phyloP scores from a whole-genome alignment of 1,140 invertebrate species.

The Luehdorfia chinensis region DNA sequence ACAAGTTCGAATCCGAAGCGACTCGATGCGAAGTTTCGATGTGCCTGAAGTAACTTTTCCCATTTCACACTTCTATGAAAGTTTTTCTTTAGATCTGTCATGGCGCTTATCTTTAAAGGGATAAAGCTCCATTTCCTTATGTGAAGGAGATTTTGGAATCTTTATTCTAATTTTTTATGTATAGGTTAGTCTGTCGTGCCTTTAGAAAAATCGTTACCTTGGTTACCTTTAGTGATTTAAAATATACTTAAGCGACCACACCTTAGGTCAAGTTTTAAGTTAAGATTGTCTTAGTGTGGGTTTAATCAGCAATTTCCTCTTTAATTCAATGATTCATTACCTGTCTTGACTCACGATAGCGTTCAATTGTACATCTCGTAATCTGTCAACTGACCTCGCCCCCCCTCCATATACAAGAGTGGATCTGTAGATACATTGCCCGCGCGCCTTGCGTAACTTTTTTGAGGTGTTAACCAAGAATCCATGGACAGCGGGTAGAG shows the following conservation, averaged over 20 bases:
- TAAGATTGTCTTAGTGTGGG: slow-evolving; percentile 23
- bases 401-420: slow-evolving; percentile 11
- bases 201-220: slow-evolving; percentile 7
- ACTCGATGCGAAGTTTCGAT: slow-evolving; percentile 16
- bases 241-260: too few relatives aligned
- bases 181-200: too few relatives aligned
- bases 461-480: slow-evolving; percentile 7
- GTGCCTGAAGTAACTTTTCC: slow-evolving; percentile 35
- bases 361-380: slow-evolving; percentile 34
- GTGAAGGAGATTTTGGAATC: slow-evolving; percentile 39
- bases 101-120: slow-evolving; percentile 22
- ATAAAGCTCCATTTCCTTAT: slow-evolving; percentile 55
- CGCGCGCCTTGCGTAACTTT: slow-evolving; percentile 12
- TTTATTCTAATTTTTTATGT: slow-evolving; percentile 32
- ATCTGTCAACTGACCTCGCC: slow-evolving; percentile 26
- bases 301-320: slow-evolving; percentile 38
- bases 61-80: slow-evolving; percentile 21
- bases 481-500: slow-evolving; percentile 10
- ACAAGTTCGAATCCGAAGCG: slow-evolving; percentile 28
- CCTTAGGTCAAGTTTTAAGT: slow-evolving; percentile 3
- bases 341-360: slow-evolving; percentile 35
- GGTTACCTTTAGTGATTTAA: slow-evolving; percentile 19
- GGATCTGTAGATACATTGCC: slow-evolving; percentile 8
- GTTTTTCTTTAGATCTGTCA: slow-evolving; percentile 29
- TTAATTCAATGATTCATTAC: slow-evolving; percentile 32